These are phyloP conservation scores for Pterostichus madidus DNA, from an alignment of 2,888 invertebrate species.

Conservation along the genomic window DNA sequence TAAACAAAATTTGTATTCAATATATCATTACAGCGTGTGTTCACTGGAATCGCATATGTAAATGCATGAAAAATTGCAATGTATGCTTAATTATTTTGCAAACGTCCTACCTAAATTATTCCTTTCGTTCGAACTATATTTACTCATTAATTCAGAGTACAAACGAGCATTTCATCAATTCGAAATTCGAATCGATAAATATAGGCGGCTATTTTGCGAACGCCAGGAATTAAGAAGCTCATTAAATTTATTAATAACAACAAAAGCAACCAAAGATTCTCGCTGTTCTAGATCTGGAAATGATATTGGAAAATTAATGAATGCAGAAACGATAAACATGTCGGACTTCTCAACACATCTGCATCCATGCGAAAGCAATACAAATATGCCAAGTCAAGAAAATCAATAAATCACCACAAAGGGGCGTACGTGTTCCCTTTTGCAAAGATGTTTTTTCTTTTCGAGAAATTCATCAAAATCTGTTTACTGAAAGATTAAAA, in stretches of 20 bases:
- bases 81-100: background rate
- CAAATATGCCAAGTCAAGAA: conserved; percentile 35
- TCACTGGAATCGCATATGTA: too few species aligned
- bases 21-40: too few species aligned
- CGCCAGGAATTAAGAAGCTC: conserved; percentile 13
- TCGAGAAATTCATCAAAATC: background rate
- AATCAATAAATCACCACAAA: conserved; percentile 45
- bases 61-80: background rate
- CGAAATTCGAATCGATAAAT: background rate
- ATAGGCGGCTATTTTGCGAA: conserved; percentile 1
- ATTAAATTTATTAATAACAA: conserved; percentile 25
- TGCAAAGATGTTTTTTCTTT: conserved; percentile 3
- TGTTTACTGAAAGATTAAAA: conserved; percentile 3
- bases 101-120: background rate
- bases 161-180: conserved; percentile 19
- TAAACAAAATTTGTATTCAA: too few species aligned
- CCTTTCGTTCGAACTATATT: background rate
- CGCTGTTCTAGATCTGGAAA: background rate
- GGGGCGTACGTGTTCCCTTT: conserved; percentile 2
- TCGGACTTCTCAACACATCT: conserved; percentile 33
- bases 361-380: conserved; percentile 34
- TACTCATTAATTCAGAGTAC: background rate
- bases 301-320: conserved; percentile 38
- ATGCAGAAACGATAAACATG: conserved; percentile 13
- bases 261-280: conserved; percentile 22